Percentiles rank a stretch among this genome's conserved stretches.
Evolutionary conservation across 1,140 invertebrate species (phyloP).

Genomic region (Ridgeia piscesae): DNA sequence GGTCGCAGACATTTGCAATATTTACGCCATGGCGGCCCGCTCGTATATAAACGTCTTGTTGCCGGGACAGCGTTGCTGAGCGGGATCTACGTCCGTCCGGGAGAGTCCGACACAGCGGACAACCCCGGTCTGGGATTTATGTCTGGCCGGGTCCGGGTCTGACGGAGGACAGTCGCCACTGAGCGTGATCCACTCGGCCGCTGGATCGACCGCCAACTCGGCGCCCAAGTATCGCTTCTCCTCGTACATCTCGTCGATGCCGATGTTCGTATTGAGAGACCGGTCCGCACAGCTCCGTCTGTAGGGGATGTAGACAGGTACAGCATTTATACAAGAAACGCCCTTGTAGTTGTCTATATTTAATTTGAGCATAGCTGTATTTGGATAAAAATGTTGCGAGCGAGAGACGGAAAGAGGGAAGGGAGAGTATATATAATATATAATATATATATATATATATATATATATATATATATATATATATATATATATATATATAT

Average conservation of each 20-base stretch:
- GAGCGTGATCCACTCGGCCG: neutral
- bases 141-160: neutral
- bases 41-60: neutral
- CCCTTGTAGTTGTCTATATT: too few species aligned
- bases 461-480: neutral
- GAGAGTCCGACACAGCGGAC: neutral
- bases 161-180: neutral
- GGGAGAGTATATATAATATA: neutral
- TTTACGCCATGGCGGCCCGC: neutral
- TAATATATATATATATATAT: neutral
- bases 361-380: too few species aligned
- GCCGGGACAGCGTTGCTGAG: neutral
- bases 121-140: neutral
- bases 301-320: neutral
- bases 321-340: too few species aligned
- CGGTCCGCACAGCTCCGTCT: neutral
- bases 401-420: too few species aligned
- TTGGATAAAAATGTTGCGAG: too few species aligned
- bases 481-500: neutral
- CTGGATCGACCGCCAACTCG: neutral
- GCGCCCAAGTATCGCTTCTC: neutral
- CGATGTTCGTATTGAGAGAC: neutral
- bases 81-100: neutral
- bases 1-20: neutral
- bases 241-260: neutral